These are phyloP conservation scores for Caerostris darwini DNA, from an alignment of 1,140 invertebrate genomes.

Conservation along the genomic window DNA sequence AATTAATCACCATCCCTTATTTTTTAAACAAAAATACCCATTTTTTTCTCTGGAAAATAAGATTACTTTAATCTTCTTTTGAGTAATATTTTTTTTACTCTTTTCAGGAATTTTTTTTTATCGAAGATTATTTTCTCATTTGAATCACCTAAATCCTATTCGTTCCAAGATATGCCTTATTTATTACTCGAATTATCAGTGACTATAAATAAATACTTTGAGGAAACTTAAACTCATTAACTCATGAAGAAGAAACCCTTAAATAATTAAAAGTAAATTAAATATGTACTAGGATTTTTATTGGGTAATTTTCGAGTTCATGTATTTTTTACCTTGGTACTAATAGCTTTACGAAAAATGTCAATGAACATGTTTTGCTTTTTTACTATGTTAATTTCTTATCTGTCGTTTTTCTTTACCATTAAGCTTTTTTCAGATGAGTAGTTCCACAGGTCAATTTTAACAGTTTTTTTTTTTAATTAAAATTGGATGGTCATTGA, in stretches of 20 bases:
- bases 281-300: neutral
- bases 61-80: constrained; percentile 35
- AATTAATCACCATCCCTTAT: neutral
- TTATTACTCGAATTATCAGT: neutral
- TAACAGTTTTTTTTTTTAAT: no score
- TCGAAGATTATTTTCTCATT: neutral
- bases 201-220: constrained; percentile 19
- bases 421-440: no score
- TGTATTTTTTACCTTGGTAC: neutral
- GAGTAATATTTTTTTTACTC: neutral
- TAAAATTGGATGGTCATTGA: no score
- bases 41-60: neutral
- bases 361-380: no score
- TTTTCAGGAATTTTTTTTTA: neutral
- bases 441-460: no score
- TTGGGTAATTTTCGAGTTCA: neutral
- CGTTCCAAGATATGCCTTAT: neutral
- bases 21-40: neutral
- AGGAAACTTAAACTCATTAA: constrained; percentile 46
- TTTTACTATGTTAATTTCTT: no score
- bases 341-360: no score
- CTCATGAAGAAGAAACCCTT: neutral
- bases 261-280: constrained; percentile 16
- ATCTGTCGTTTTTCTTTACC: no score
- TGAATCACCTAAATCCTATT: constrained; percentile 17